A percentile compares a stretch with the other conserved stretches of the same genome.
These are phyloP conservation scores for Autographa gamma DNA, from an alignment of 2,888 invertebrate species.

Conservation along the genomic window DNA sequence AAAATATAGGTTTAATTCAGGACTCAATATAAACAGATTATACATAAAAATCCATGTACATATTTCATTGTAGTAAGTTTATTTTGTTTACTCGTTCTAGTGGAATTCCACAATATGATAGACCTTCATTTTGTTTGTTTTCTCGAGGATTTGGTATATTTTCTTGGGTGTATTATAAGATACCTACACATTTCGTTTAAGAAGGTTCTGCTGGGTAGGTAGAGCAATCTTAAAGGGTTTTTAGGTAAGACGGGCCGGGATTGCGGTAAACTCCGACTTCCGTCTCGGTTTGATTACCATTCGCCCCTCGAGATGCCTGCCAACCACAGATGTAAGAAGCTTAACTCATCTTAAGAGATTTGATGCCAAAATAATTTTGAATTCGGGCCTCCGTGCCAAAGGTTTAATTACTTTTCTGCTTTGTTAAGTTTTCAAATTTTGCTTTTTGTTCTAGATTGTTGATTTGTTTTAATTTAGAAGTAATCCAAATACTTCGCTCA, in stretches of 20 bases:
- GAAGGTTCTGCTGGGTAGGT: slow-evolving; percentile 55
- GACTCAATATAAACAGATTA: slow-evolving; percentile 3
- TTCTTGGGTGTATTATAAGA: slow-evolving; percentile 9
- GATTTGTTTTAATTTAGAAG: background rate
- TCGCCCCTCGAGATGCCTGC: slow-evolving; percentile 78
- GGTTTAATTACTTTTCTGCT: slow-evolving; percentile 53
- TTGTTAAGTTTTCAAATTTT: slow-evolving; percentile 24
- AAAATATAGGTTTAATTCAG: background rate
- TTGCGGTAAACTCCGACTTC: slow-evolving; percentile 76
- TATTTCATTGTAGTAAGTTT: slow-evolving; percentile 9
- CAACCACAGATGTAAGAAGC: slow-evolving; percentile 67
- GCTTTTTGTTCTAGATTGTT: slow-evolving; percentile 13
- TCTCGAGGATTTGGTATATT: slow-evolving; percentile 1
- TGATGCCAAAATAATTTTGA: slow-evolving; percentile 55
- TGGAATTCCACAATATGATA: slow-evolving; percentile 6
- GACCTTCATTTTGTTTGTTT: background rate
- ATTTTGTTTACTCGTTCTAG: slow-evolving; percentile 14
- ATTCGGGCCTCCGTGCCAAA: slow-evolving; percentile 42
- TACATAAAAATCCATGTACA: slow-evolving; percentile 8
- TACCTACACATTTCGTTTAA: slow-evolving; percentile 25
- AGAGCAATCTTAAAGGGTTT: slow-evolving; percentile 76
- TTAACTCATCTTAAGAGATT: slow-evolving; percentile 61
- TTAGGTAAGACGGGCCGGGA: slow-evolving; percentile 79
- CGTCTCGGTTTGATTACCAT: slow-evolving; percentile 81
- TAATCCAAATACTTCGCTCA: background rate